A percentile compares a stretch with the other conserved stretches of the same genome.
Conservation (phyloP, 2,113 vertebrate species). For the Hemichromis elongatus region DNA sequence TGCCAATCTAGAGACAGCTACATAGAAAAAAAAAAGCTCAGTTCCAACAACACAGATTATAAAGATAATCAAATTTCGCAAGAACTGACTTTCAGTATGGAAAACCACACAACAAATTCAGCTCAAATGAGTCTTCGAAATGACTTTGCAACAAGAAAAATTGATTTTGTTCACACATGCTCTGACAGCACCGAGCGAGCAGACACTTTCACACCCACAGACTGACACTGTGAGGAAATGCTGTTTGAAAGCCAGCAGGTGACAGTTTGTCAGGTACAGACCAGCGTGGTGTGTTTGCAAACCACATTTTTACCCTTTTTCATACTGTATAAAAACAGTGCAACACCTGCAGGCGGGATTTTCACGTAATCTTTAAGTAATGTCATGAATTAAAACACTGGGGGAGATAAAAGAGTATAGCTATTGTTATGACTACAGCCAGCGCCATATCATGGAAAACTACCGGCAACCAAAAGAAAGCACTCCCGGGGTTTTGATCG, state of each 20-base stretch:
- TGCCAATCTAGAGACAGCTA: not conserved
- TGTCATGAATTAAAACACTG: not conserved
- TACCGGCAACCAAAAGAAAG: not conserved
- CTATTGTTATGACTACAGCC: not conserved
- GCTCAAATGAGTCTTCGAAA: not conserved
- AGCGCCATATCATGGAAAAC: accelerated
- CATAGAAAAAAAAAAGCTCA: not conserved
- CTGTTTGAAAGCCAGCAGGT: not conserved
- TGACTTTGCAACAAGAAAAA: not conserved
- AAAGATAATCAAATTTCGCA: not conserved
- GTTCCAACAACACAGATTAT: not conserved
- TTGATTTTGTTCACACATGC: not conserved
- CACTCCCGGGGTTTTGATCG: not conserved
- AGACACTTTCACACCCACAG: not conserved
- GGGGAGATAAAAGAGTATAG: not conserved
- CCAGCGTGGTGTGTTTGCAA: not conserved
- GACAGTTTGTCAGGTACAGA: not conserved
- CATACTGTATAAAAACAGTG: not conserved
- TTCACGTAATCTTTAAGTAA: not conserved
- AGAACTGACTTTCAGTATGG: not conserved
- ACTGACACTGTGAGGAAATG: conserved; percentile 2
- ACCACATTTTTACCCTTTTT: not conserved
- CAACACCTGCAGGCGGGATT: not conserved
- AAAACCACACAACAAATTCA: not conserved
- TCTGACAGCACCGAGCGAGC: not conserved